Percentiles rank a stretch among this genome's conserved stretches.
phyloP scores from a whole-genome alignment of 1,140 invertebrate genomes.

The Bombus consobrinus region DNA sequence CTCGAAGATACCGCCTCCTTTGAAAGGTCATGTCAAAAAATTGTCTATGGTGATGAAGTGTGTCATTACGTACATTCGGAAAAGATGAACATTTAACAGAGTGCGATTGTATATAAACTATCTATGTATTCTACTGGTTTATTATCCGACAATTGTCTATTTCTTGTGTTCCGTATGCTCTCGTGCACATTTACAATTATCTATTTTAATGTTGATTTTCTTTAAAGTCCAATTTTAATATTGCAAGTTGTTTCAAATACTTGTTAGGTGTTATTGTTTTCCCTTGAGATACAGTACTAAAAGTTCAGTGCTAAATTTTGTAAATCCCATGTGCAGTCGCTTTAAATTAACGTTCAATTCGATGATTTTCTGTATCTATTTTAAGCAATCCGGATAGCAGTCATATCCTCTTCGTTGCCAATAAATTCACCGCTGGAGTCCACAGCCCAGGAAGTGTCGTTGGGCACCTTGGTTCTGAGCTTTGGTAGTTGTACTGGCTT shows the following conservation, averaged over 20 bases:
- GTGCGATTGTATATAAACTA: no score
- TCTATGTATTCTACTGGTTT: no score
- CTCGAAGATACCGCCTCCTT: no score
- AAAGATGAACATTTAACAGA: no score
- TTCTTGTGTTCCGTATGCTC: no score
- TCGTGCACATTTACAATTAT: no score
- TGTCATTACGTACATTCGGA: no score
- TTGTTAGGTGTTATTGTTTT: background rate
- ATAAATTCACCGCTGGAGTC: constrained; percentile 95
- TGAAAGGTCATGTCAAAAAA: no score
- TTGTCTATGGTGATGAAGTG: no score
- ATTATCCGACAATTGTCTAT: no score
- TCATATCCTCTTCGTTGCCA: constrained; percentile 63
- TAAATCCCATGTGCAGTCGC: constrained; percentile 41
- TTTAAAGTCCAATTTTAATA: constrained; percentile 33
- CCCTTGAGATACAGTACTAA: background rate
- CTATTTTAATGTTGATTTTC: background rate
- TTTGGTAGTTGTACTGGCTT: constrained; percentile 88
- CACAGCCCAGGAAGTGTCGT: constrained; percentile 90
- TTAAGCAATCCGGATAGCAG: constrained; percentile 37
- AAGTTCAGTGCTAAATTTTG: background rate
- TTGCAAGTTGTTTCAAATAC: constrained; percentile 10
- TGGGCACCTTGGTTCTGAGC: constrained; percentile 85
- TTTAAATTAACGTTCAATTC: constrained; percentile 40
- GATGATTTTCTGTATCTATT: constrained; percentile 56